Base-by-base conservation (phyloP, 2,888 invertebrate species). In the Trissolcus japonicus region DNA sequence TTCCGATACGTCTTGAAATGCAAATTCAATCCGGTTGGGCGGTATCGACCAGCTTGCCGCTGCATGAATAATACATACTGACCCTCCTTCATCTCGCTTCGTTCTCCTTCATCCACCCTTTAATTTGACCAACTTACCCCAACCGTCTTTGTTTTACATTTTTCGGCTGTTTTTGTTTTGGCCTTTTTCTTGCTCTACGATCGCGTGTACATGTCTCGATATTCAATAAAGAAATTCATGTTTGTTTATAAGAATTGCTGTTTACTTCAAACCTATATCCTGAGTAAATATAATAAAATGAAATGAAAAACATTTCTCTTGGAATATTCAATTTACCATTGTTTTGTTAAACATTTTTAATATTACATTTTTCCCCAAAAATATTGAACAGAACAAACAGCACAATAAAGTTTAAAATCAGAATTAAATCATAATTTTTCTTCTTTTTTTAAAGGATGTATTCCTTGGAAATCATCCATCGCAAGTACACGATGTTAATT, bases 21-120 rank as follows among this genome's bases (percentile, higher is more conserved):
- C 84, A 84, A 83, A 84, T 84, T 83, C 81, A 81, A 84, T 83
- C 83, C 81, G 80, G 81, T 81, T 73, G 80, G 80, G 76, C 81
- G 80, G 80, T 81, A 83, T 83, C 83, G 82, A 83, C 81, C 83
- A 81, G 82, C 81, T 82, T 83, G 81, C 80, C 73, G 76, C 78
- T 77, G 63, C 83, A 83, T 84, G 84, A 83, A 84, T 84, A 84
- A 84, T 84, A 81, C 82, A 84, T 82, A 80, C 72, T 80, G 80
- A 79, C 78, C 79, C 78, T 75, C 72, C 66, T 69, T 72, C 66
- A 71, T 76, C 67, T 67, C 73, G 69, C 75, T 65, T 69, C 68
- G 71, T 57, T 51, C 62, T 69, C 62, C 63, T 72, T 68, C 63
- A 68, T 62, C 40, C 43, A 41, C 54, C 21, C 71, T 74, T 66